Percentiles rank a stretch among this genome's conserved stretches.
These are phyloP conservation scores for Aselliscus stoliczkanus DNA, from an alignment of 2,797 vertebrate species.

Conservation along the genomic window DNA sequence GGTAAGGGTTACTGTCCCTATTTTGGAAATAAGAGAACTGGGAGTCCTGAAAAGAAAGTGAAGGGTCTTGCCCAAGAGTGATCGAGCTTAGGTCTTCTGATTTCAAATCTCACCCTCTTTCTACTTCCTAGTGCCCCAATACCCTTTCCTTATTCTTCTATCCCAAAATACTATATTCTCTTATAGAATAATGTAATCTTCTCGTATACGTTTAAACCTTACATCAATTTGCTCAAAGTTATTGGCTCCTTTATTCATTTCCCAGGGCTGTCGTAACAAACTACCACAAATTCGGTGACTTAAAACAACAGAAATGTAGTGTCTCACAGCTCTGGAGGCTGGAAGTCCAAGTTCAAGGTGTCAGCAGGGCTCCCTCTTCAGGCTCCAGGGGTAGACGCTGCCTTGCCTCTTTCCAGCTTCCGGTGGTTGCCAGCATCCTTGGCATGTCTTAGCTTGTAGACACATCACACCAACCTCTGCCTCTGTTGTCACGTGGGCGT, in stretches of 20 bases:
- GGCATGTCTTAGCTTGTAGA: no score
- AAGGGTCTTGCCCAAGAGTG: neutral
- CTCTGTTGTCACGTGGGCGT: no score
- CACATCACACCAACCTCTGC: no score
- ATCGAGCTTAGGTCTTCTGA: neutral
- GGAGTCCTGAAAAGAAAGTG: neutral
- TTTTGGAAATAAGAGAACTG: neutral
- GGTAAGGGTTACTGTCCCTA: neutral
- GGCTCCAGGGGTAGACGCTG: no score
- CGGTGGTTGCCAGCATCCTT: no score
- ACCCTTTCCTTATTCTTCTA: neutral
- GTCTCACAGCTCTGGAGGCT: no score
- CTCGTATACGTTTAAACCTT: neutral
- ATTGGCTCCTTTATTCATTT: neutral
- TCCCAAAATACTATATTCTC: neutral
- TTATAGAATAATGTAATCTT: neutral
- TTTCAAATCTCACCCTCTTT: neutral
- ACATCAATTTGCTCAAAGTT: neutral
- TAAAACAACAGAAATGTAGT: neutral
- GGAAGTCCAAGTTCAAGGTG: no score
- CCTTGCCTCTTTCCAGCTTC: no score
- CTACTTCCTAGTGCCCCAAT: neutral
- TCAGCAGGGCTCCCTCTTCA: no score
- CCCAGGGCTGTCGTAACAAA: neutral
- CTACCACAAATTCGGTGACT: neutral